These are phyloP conservation scores for Aelia acuminata DNA, from an alignment of 2,888 invertebrate genomes.

Conservation along the genomic window DNA sequence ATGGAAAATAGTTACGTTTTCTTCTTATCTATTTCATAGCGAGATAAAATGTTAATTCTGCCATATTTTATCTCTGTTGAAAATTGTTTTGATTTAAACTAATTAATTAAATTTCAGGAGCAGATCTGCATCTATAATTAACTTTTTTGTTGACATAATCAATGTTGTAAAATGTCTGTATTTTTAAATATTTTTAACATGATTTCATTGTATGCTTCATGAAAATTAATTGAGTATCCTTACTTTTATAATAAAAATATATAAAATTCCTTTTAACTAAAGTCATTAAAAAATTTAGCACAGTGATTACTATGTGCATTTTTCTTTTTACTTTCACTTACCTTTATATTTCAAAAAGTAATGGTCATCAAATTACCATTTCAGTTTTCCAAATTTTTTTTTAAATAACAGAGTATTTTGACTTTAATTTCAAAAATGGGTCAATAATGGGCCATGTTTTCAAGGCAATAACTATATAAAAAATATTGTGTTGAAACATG, in stretches of 20 bases:
- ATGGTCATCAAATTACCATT: neutral
- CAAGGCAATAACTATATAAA: slow-evolving; percentile 42
- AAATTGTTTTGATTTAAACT: slow-evolving; percentile 27
- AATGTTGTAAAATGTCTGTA: neutral
- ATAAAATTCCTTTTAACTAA: neutral
- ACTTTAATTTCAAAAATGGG: slow-evolving; percentile 24
- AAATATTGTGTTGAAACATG: slow-evolving; percentile 53
- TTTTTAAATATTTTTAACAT: neutral
- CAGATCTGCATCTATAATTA: slow-evolving; percentile 40
- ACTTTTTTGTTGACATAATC: neutral
- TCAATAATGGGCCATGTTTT: neutral
- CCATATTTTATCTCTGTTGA: slow-evolving; percentile 9
- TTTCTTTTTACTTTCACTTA: too few relatives aligned
- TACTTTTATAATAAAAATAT: neutral
- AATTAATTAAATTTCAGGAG: slow-evolving; percentile 44
- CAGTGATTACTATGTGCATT: neutral
- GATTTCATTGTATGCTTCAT: neutral
- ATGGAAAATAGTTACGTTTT: neutral
- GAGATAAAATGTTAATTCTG: slow-evolving; percentile 32
- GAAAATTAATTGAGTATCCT: neutral
- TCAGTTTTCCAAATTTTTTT: slow-evolving; percentile 22
- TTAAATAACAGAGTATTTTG: neutral
- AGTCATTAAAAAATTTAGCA: neutral
- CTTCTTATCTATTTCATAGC: slow-evolving; percentile 20
- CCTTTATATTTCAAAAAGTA: neutral